Evolutionary conservation across 2,113 vertebrate species (phyloP).

Genomic region (Aphyosemion australe): DNA sequence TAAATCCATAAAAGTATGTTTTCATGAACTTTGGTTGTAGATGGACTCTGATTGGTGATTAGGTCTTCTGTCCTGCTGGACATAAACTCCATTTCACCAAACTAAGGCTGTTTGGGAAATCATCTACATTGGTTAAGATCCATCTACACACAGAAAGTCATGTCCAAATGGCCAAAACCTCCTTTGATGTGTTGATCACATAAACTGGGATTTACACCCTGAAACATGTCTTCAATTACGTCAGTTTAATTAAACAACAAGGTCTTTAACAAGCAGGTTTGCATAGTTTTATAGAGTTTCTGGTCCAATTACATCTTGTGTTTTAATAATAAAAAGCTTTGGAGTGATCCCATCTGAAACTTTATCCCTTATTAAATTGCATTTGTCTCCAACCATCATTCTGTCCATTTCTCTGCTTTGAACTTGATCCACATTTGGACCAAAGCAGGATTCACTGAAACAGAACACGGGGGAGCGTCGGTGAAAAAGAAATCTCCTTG

Average conservation of each 20-base stretch:
- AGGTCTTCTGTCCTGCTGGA: too few relatives aligned
- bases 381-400: conserved; percentile 75
- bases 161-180: too few relatives aligned
- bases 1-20: too few relatives aligned
- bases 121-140: too few relatives aligned
- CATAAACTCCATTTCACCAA: too few relatives aligned
- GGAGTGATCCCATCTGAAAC: conserved; percentile 65
- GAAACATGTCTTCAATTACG: conserved; percentile 38
- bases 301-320: conserved; percentile 26
- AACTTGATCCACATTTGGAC: conserved; percentile 77
- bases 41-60: too few relatives aligned
- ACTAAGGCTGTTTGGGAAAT: too few relatives aligned
- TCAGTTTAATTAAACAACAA: conserved; percentile 14
- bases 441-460: conserved; percentile 65
- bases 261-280: conserved; percentile 1
- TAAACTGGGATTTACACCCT: too few relatives aligned
- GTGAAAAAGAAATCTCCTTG: conserved; percentile 53
- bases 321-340: conserved; percentile 45
- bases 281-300: conserved; percentile 19
- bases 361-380: conserved; percentile 68
- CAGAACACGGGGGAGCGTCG: conserved; percentile 59
- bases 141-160: too few relatives aligned
- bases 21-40: too few relatives aligned
- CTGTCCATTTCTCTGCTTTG: conserved; percentile 72
- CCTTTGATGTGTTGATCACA: too few relatives aligned